Evolutionary conservation across 23 tunicate genomes (phyloP).

Genomic region (Pegea sp.): DNA sequence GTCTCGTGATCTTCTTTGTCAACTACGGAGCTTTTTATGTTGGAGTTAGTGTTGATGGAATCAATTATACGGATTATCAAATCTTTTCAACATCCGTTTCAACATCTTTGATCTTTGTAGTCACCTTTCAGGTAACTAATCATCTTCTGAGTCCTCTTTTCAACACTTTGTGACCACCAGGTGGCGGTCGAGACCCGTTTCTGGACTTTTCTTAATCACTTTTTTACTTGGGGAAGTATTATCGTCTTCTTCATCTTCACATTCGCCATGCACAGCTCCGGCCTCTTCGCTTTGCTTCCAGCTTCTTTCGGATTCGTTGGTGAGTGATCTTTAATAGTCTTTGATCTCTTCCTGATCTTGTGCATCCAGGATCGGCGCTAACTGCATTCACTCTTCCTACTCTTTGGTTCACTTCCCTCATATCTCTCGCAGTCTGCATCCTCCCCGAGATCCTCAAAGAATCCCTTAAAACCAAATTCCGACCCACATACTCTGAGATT

Average conservation of each 20-base stretch:
- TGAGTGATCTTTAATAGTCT: constrained; percentile 9
- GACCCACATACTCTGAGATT: not conserved
- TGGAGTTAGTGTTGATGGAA: constrained; percentile 2
- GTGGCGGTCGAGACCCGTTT: constrained; percentile 73
- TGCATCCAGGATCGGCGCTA: constrained; percentile 29
- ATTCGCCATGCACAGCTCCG: constrained; percentile 67
- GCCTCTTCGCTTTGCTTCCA: constrained; percentile 23
- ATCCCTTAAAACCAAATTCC: not conserved
- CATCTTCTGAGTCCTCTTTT: not conserved
- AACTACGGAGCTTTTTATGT: constrained; percentile 34
- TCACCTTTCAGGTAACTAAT: constrained; percentile 30
- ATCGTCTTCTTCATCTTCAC: constrained; percentile 41
- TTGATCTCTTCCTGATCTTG: no score
- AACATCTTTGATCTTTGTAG: constrained; percentile 28
- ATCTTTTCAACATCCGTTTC: constrained; percentile 27
- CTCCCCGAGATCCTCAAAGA: constrained; percentile 9
- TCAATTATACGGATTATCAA: constrained; percentile 15
- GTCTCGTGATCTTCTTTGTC: constrained; percentile 49
- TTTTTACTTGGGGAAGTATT: constrained; percentile 88
- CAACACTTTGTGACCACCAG: constrained; percentile 8
- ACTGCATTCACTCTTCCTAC: constrained; percentile 3
- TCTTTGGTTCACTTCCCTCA: constrained; percentile 19
- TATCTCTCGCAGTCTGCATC: constrained; percentile 10
- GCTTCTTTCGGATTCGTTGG: constrained; percentile 62
- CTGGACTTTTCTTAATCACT: constrained; percentile 81